These are phyloP conservation scores for Neoarius graeffei DNA, from an alignment of 2,113 vertebrate genomes.

Conservation along the genomic window DNA sequence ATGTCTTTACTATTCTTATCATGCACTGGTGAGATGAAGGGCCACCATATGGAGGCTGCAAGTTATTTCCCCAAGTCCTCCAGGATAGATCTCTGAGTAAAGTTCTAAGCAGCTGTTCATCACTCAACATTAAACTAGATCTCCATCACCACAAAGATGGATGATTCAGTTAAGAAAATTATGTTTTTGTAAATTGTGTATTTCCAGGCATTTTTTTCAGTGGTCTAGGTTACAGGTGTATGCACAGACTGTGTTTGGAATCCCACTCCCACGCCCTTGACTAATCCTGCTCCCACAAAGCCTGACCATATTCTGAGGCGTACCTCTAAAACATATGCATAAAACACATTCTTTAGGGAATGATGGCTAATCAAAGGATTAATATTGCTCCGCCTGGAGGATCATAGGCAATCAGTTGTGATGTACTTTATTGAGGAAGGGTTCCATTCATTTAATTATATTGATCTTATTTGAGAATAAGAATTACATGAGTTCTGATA, in stretches of 20 bases:
- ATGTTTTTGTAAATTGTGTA: not conserved
- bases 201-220: not conserved
- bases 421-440: not conserved
- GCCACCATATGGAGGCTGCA: slow-evolving; percentile 52
- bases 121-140: not conserved
- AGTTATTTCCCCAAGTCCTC: slow-evolving; percentile 18
- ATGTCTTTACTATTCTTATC: slow-evolving; percentile 55
- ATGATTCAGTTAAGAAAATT: not conserved
- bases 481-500: not conserved
- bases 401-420: not conserved
- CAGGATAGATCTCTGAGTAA: slow-evolving; percentile 26
- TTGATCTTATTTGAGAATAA: not conserved
- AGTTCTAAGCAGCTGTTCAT: slow-evolving; percentile 31
- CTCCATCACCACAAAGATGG: not conserved
- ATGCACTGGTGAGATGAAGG: slow-evolving; percentile 43
- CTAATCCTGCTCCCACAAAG: not conserved
- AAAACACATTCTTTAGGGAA: not conserved
- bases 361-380: not conserved
- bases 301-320: not conserved
- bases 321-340: not conserved
- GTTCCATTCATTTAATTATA: not conserved
- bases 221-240: not conserved
- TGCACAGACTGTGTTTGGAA: not conserved
- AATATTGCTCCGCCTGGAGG: not conserved
- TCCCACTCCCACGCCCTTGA: not conserved